Percentiles rank a stretch among this genome's conserved stretches.
These are phyloP conservation scores for Aythya baeri DNA, from an alignment of 2,113 vertebrate genomes.

Conservation along the genomic window DNA sequence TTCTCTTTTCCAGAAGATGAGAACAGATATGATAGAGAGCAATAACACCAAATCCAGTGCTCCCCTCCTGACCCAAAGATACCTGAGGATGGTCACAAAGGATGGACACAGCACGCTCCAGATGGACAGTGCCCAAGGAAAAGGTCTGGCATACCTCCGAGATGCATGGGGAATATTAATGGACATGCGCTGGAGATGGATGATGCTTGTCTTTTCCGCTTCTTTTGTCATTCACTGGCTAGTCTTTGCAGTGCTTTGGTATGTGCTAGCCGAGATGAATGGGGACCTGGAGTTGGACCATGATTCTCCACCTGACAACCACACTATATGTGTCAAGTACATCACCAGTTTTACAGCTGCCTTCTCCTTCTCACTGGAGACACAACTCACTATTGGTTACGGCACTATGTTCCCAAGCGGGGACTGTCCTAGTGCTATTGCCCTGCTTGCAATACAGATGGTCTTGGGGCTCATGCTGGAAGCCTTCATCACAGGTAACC, in stretches of 20 bases:
- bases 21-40: constrained; percentile 66
- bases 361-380: constrained; percentile 97
- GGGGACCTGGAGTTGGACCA: constrained; percentile 95
- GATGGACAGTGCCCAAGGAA: constrained; percentile 73
- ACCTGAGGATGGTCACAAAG: constrained; percentile 90
- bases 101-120: constrained; percentile 88
- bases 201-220: constrained; percentile 91
- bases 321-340: constrained; percentile 95
- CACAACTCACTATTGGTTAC: constrained; percentile 96
- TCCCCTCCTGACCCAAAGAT: constrained; percentile 82
- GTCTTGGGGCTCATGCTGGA: constrained; percentile 96
- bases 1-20: constrained; percentile 61
- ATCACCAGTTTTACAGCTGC: constrained; percentile 96
- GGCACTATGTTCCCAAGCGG: constrained; percentile 98
- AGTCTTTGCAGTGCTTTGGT: constrained; percentile 96
- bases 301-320: constrained; percentile 89
- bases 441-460: constrained; percentile 95
- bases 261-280: constrained; percentile 92
- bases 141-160: constrained; percentile 83
- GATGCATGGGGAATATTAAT: constrained; percentile 94
- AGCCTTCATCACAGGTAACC: constrained; percentile 96
- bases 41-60: constrained; percentile 81
- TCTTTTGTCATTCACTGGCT: constrained; percentile 96
- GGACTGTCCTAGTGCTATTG: constrained; percentile 93
- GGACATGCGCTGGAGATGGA: constrained; percentile 96